Base-by-base conservation (phyloP, 1,140 invertebrate species). In the Solenopsis fugax region DNA sequence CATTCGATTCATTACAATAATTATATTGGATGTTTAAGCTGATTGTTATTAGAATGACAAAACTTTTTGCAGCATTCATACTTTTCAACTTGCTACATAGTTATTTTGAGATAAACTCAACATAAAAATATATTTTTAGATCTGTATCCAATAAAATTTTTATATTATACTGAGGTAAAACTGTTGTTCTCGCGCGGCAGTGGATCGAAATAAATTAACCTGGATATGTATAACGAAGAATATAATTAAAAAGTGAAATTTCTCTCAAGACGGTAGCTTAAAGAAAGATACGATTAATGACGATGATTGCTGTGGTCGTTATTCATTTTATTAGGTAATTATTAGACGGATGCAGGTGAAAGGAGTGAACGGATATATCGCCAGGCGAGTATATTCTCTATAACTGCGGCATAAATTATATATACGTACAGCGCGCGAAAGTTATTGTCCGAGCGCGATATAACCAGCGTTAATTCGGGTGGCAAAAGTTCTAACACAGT, bases 381-480 rank as follows among this genome's bases (percentile, higher is more conserved):
- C 24, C 69, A n/a, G 21, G 37, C 80, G 24, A 3, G 29, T 16
- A n/a, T 16, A 60, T 84, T 73, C 50, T 60, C 80, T 75, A 60
- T 45, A 73, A 60, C 24, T 13, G 54, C 6, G 54, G 69, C 69
- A 60, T 84, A 75, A 84, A 84, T 84, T 75, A 41, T 84, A 37
- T 84, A 37, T 34, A 41, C 54, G 24, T 75, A 69, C 10, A 16
- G 34, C 48, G 37, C 34, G 52, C 34, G 78, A 84, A 84, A 75
- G 80, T 84, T 84, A 75, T 75, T 84, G 80, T 84, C 71, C 54
- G 41, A 48, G 69, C 21, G 41, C 80, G 56, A 50, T 84, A 75
- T 84, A 84, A 75, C 80, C 80, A 24, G 54, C 69, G 80, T 84
- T 84, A 84, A 84, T 84, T 84, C 69, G 80, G 80, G 41, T 60